Percentiles rank a stretch among this genome's conserved stretches.
These are phyloP conservation scores for Oxytorus armatus DNA, from an alignment of 2,888 invertebrate genomes.

Conservation along the genomic window DNA sequence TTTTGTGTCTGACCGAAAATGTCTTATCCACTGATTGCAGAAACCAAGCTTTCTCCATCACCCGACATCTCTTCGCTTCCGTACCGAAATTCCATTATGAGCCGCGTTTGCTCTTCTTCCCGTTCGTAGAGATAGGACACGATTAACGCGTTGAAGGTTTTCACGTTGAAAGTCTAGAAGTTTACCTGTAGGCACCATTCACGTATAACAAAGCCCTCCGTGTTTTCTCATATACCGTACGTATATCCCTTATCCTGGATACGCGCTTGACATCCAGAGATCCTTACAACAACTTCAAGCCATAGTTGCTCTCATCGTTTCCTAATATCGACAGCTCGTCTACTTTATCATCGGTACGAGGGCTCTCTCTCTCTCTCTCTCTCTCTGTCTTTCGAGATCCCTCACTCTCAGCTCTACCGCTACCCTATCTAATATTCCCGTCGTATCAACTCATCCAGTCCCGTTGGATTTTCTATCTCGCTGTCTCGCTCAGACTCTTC, in stretches of 20 bases:
- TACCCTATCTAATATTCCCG: slow-evolving; percentile 79
- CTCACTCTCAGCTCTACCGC: slow-evolving; percentile 53
- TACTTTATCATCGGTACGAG: slow-evolving; percentile 77
- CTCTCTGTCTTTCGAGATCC: slow-evolving; percentile 20
- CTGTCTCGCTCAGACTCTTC: slow-evolving; percentile 48
- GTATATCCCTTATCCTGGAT: slow-evolving; percentile 35
- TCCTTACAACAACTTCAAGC: slow-evolving; percentile 36
- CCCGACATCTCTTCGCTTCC: neutral
- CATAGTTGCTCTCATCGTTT: slow-evolving; percentile 60
- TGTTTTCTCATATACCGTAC: slow-evolving; percentile 37
- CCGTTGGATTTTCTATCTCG: slow-evolving; percentile 77
- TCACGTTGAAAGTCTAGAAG: slow-evolving; percentile 52
- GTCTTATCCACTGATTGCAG: neutral
- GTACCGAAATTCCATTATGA: slow-evolving; percentile 15
- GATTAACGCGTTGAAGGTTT: slow-evolving; percentile 54
- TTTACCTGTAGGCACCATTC: slow-evolving; percentile 52
- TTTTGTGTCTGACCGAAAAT: slow-evolving; percentile 20
- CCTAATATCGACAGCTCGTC: slow-evolving; percentile 81
- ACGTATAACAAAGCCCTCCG: slow-evolving; percentile 43
- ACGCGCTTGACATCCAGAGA: slow-evolving; percentile 40
- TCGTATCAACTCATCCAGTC: slow-evolving; percentile 78
- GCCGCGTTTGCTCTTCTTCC: neutral
- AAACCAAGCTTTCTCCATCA: slow-evolving; percentile 1
- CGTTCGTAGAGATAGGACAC: slow-evolving; percentile 48
- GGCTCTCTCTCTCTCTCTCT: slow-evolving; percentile 9